Conservation (phyloP, 2,113 vertebrate species). For the Motacilla alba region DNA sequence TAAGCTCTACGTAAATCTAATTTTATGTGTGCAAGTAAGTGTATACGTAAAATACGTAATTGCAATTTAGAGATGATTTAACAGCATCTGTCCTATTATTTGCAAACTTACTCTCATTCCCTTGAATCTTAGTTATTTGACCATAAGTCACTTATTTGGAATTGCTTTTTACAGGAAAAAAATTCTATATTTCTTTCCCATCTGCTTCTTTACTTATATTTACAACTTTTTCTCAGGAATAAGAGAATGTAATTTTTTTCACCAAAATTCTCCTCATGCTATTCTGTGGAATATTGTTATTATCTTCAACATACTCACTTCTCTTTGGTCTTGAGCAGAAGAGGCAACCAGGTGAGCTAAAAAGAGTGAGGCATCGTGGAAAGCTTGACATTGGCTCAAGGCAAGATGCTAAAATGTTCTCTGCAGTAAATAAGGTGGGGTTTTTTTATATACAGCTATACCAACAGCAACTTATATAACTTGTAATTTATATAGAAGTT, state of each 20-base stretch:
- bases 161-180: conserved; percentile 29
- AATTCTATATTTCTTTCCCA: background rate
- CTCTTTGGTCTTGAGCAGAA: background rate
- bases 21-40: conserved; percentile 42
- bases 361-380: background rate
- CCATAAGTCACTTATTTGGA: conserved; percentile 23
- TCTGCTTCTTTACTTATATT: background rate
- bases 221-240: background rate
- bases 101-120: conserved; percentile 22
- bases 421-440: background rate
- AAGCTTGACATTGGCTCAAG: background rate
- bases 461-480: background rate
- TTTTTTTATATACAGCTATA: background rate
- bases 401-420: background rate
- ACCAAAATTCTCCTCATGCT: background rate
- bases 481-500: background rate
- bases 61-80: conserved; percentile 59
- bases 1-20: background rate
- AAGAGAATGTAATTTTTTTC: background rate
- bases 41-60: conserved; percentile 27
- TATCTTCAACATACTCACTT: background rate
- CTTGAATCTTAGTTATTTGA: conserved; percentile 49
- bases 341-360: background rate
- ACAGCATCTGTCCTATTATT: conserved; percentile 29
- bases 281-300: background rate